Base-by-base conservation (phyloP, 2,888 invertebrate species). In the Archips xylosteana region DNA sequence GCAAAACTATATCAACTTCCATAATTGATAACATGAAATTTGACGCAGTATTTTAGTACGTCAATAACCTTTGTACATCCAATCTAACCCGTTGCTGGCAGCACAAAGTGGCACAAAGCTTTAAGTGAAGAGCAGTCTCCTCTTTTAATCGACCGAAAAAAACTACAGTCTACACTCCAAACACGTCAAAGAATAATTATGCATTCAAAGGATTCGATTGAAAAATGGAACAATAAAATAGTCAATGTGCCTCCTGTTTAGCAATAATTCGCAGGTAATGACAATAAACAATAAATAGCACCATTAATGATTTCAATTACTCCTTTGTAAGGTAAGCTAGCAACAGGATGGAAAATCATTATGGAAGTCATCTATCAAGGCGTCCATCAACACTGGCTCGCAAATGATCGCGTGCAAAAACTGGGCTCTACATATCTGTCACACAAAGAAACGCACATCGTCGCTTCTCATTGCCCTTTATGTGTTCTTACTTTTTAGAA, bases 331-430 rank as follows among this genome's bases (percentile, higher is more conserved):
- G 64, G 65, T 68, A 68, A 61, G 62, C 42, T 60, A 71, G 74
- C 74, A 75, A 67, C 60, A 68, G 71, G 70, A 54, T 39, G 15
- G 54, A 66, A 59, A 74, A 39, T 64, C 74, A 77, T 76, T 75
- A 57, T 32, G 76, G 67, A 62, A 62, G 65, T 34, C 75, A 71
- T 78, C 77, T 73, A 76, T 75, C 76, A 76, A 73, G 57, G 13
- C 65, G 47, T 12, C 60, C 71, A 69, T 73, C 75, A 75, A 73
- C 71, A 67, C 39, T 42, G 34, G 62, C 76, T 64, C 60, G 77
- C 77, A 77, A 78, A 78, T 78, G 75, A 78, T 66, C 62, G 65
- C 70, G 71, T 42, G 76, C 78, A 78, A 78, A 78, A 78, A 78
- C 73, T 64, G 59, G 75, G 69, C 69, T 71, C 71, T 60, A 67